A percentile compares a stretch with the other conserved stretches of the same genome.
These are phyloP conservation scores for Holothuria leucospilota DNA, from an alignment of 53 echinoderm and acorn worm genomes.

Conservation along the genomic window DNA sequence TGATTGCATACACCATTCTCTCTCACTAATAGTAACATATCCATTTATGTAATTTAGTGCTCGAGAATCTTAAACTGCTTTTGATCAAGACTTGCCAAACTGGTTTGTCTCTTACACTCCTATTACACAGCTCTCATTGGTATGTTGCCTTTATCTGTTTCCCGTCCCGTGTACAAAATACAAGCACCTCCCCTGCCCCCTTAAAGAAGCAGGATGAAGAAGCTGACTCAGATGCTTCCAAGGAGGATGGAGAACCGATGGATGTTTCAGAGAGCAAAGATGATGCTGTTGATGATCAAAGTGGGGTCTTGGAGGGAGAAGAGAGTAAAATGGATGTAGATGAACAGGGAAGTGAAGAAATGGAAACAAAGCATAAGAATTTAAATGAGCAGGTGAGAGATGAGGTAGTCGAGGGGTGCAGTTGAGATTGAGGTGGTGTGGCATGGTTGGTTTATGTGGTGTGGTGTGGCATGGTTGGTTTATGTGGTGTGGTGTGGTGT, in stretches of 20 bases:
- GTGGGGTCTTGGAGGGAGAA: neutral
- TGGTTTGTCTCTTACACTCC: too few relatives aligned
- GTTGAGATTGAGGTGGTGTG: too few relatives aligned
- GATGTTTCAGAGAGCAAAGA: conserved; percentile 43
- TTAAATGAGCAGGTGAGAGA: too few relatives aligned
- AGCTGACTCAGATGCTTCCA: conserved; percentile 4
- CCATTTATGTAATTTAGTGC: too few relatives aligned
- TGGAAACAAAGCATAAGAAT: neutral
- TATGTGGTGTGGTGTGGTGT: too few relatives aligned
- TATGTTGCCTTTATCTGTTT: conserved; percentile 89
- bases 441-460: too few relatives aligned
- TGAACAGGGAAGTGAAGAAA: conserved; percentile 15
- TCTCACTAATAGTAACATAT: too few relatives aligned
- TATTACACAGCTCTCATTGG: conserved; percentile 80
- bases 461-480: too few relatives aligned
- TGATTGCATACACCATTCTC: too few relatives aligned
- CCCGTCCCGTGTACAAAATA: conserved; percentile 62
- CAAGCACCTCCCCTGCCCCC: conserved; percentile 3
- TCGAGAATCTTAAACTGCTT: too few relatives aligned
- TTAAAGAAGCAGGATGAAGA: neutral
- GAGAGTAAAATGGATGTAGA: conserved; percentile 21
- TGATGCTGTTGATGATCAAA: neutral
- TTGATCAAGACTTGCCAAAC: too few relatives aligned
- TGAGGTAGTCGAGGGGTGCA: too few relatives aligned
- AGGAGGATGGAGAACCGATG: conserved; percentile 59